A percentile compares a stretch with the other conserved stretches of the same genome.
phyloP scores from a whole-genome alignment of 2,113 vertebrate genomes.

The Toxotes chatareus region DNA sequence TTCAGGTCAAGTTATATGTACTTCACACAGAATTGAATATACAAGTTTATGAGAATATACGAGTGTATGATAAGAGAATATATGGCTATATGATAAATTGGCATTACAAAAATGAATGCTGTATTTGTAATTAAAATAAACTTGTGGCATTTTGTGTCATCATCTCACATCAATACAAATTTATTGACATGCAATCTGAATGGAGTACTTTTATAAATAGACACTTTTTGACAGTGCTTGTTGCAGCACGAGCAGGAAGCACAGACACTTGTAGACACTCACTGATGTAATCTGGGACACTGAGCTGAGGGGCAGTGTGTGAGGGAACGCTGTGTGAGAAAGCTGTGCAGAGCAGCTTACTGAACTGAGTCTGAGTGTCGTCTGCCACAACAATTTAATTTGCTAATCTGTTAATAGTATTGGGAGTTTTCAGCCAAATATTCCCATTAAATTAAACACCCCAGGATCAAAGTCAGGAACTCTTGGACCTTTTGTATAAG shows the following conservation, averaged over 20 bases:
- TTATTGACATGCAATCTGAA: neutral
- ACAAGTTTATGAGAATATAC: no score
- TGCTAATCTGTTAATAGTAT: neutral
- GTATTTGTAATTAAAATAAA: neutral
- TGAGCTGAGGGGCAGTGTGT: neutral
- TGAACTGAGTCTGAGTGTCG: constrained; percentile 2
- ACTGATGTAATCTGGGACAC: constrained; percentile 18
- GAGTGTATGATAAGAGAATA: no score
- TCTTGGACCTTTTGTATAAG: neutral
- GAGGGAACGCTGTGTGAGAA: neutral
- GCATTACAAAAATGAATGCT: no score
- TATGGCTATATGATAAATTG: no score
- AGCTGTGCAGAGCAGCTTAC: neutral
- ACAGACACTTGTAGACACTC: constrained; percentile 19
- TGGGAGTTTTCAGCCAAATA: neutral
- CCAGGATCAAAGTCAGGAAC: neutral
- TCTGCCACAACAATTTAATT: neutral
- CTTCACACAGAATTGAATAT: no score
- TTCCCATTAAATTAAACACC: neutral
- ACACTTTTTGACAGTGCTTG: neutral
- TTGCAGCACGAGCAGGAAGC: neutral
- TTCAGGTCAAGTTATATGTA: no score
- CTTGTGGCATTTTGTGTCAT: neutral
- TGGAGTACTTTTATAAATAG: no score
- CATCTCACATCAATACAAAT: neutral